A percentile compares a stretch with the other conserved stretches of the same genome.
These are phyloP conservation scores for Sander lucioperca DNA, from an alignment of 2,113 vertebrate genomes.

Conservation along the genomic window DNA sequence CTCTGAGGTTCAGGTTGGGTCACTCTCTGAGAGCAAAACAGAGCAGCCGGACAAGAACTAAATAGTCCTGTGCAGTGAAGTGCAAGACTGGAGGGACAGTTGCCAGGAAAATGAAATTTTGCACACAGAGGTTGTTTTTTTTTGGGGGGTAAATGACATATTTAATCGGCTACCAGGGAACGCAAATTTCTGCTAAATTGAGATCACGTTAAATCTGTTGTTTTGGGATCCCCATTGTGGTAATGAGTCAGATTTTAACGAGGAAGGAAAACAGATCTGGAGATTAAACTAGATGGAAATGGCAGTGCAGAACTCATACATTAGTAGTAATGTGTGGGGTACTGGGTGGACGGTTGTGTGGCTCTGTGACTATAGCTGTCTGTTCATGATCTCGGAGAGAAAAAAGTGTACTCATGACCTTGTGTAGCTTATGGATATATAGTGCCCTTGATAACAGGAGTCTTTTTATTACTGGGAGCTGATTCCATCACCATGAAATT, in stretches of 20 bases:
- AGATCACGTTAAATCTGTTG: slow-evolving; percentile 32
- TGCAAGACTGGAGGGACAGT: slow-evolving; percentile 12
- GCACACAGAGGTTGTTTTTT: background rate
- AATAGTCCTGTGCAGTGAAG: slow-evolving; percentile 25
- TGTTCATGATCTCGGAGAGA: slow-evolving; percentile 22
- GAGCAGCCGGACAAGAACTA: slow-evolving; percentile 15
- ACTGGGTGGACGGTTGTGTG: background rate
- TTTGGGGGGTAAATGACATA: slow-evolving; percentile 5
- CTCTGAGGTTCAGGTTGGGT: slow-evolving; percentile 51
- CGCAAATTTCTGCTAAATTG: slow-evolving; percentile 14
- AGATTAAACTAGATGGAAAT: slow-evolving; percentile 30
- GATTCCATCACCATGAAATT: slow-evolving; percentile 66
- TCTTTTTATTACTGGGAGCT: slow-evolving; percentile 57
- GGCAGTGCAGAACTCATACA: slow-evolving; percentile 12
- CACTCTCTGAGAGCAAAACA: slow-evolving; percentile 19
- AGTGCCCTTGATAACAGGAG: slow-evolving; percentile 55
- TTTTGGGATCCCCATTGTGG: slow-evolving; percentile 32
- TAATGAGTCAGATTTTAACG: slow-evolving; percentile 24
- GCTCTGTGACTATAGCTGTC: background rate
- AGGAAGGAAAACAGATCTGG: slow-evolving; percentile 22
- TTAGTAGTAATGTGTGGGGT: background rate
- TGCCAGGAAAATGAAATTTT: slow-evolving; percentile 32
- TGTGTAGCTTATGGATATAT: slow-evolving; percentile 23
- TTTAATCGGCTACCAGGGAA: slow-evolving; percentile 28
- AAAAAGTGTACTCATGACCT: slow-evolving; percentile 49